These are phyloP conservation scores for Onthophagus sagittarius DNA, from an alignment of 2,888 invertebrate species.

Conservation along the genomic window DNA sequence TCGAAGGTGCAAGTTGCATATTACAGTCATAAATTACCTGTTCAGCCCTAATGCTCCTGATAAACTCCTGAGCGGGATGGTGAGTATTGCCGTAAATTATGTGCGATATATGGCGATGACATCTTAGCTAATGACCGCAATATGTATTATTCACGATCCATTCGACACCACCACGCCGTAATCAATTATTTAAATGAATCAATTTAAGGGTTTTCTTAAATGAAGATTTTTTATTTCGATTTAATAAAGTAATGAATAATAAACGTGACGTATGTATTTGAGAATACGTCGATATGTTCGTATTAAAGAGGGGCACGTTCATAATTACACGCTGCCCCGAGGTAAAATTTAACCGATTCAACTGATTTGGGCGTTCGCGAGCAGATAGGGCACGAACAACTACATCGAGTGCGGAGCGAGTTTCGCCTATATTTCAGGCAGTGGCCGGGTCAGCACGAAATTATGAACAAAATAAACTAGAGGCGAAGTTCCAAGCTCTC, in stretches of 20 bases:
- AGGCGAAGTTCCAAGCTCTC: not conserved
- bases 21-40: not conserved
- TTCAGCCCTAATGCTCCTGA: not conserved
- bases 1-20: not conserved
- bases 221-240: too few species aligned
- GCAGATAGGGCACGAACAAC: not conserved
- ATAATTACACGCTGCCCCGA: not conserved
- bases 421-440: not conserved
- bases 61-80: not conserved
- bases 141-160: not conserved
- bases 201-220: too few species aligned
- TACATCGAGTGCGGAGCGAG: not conserved
- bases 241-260: not conserved
- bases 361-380: not conserved
- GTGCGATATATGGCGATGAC: not conserved
- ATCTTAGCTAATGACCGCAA: not conserved
- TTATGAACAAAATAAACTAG: not conserved
- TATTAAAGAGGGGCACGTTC: not conserved
- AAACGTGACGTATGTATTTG: not conserved
- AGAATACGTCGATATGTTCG: not conserved
- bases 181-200: not conserved
- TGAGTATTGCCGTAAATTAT: not conserved
- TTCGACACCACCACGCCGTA: not conserved
- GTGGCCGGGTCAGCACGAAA: not conserved
- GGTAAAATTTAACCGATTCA: not conserved